Base-by-base conservation (phyloP, 2,113 vertebrate species). In the Zingel zingel region DNA sequence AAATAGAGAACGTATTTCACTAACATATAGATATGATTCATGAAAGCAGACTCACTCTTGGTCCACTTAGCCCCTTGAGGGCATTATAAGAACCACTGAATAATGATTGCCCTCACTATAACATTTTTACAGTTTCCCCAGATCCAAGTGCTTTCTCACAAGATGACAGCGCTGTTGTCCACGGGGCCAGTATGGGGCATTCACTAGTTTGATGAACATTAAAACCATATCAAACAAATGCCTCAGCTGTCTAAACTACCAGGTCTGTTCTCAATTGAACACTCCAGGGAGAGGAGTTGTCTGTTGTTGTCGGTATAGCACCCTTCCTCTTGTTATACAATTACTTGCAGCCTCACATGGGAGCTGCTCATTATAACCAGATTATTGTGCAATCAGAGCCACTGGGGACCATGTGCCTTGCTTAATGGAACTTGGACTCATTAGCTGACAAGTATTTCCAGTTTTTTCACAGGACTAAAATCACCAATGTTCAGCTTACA, bases 191-290 rank as follows among this genome's bases (percentile, higher is more conserved):
- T 19, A 2, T 54, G 85, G 85, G 80, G 76, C 87, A 89, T 80
- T 83, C 77, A 58, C 45, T 3, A 65, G 81, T 74, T 81, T 87
- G 85, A 90, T 71, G 84, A 88, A 89, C 85, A 86, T 61, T 71
- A 85, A 83, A 88, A 87, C 65, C 57, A 53, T 75, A 81, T 84
- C 73, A 86, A 85, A 86, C 74, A 89, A 91, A 92, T 89, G 84
- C 84, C 92, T 87, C 75, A 75, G 88, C 88, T 89, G 92, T 90
- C 89, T 47, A 69, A 83, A 84, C 83, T 88, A 88, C 77, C 89
- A 83, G 62, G 78, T 86, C 71, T 73, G 45, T 70, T 73, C 54
- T 56, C 73, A 67, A 53, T 57, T 74, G 78, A 89, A 81, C 71
- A 70, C 78, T 62, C 36, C 70, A 30, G 76, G 71, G 56, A 59